A percentile compares a stretch with the other conserved stretches of the same genome.
These are phyloP conservation scores for Eupelmus urozonus DNA, from an alignment of 2,888 invertebrate species.

Conservation along the genomic window DNA sequence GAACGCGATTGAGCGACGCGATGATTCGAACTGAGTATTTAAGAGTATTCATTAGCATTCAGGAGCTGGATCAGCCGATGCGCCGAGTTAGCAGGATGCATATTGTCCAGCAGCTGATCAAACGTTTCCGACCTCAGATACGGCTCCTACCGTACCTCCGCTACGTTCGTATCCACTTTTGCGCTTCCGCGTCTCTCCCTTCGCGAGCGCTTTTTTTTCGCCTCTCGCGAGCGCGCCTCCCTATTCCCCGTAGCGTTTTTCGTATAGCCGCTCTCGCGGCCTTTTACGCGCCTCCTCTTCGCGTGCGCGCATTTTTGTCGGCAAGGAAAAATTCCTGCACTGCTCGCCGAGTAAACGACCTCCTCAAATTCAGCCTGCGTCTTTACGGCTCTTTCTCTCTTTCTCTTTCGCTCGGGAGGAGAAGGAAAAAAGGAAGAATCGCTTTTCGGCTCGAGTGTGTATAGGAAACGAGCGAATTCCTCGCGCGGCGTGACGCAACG, in stretches of 20 bases:
- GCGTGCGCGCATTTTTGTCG: conserved; percentile 27
- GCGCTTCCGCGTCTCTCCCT: not conserved
- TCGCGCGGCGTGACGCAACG: conserved; percentile 29
- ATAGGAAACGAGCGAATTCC: conserved; percentile 29
- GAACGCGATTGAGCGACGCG: no score
- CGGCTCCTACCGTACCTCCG: no score
- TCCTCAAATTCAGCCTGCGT: conserved; percentile 52
- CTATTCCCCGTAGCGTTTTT: conserved; percentile 36
- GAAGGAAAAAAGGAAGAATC: not conserved
- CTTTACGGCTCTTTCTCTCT: conserved; percentile 44
- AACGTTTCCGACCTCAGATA: no score
- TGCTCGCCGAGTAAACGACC: conserved; percentile 48
- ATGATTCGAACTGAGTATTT: no score
- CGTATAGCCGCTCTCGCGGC: conserved; percentile 21
- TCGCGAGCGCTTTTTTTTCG: no score
- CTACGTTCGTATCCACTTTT: not conserved
- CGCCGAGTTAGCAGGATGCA: no score
- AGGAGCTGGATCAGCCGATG: no score
- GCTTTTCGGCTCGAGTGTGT: conserved; percentile 19
- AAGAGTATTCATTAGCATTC: no score
- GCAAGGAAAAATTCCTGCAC: conserved; percentile 49
- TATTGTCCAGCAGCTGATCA: no score
- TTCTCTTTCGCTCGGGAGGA: not conserved
- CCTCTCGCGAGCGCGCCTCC: no score
- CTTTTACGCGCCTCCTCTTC: conserved; percentile 29